A percentile compares a stretch with the other conserved stretches of the same genome.
These are phyloP conservation scores for Drosophila pachea DNA, from an alignment of 1,140 invertebrate species.

Conservation along the genomic window DNA sequence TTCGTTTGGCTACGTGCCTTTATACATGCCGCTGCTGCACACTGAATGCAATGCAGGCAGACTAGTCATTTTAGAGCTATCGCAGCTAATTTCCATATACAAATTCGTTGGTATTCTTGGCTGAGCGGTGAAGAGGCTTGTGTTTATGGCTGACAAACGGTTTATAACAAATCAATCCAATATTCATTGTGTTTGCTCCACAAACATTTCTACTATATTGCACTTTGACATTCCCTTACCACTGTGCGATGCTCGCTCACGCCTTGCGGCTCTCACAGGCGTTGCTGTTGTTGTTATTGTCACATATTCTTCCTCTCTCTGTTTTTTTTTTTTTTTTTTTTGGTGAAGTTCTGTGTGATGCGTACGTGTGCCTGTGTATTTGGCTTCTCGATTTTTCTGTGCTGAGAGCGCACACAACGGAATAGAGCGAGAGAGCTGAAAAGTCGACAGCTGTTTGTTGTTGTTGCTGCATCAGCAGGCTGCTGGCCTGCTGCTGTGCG, in stretches of 20 bases:
- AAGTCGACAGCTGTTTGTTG: constrained; percentile 33
- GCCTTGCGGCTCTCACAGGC: constrained; percentile 34
- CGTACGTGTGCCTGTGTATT: constrained; percentile 11
- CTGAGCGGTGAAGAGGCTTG: too few species aligned
- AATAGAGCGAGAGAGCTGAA: constrained; percentile 1
- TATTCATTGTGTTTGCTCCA: too few species aligned
- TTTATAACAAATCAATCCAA: too few species aligned
- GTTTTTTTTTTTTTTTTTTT: neutral
- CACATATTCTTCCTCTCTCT: too few species aligned
- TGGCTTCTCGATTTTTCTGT: constrained; percentile 50
- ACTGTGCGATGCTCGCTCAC: constrained; percentile 48
- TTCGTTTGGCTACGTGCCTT: constrained; percentile 42
- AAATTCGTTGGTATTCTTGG: neutral
- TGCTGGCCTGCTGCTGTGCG: neutral
- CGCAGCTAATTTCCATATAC: neutral
- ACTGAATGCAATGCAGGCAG: constrained; percentile 15
- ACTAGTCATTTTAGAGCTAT: too few species aligned
- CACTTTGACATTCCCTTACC: neutral
- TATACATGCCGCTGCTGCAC: constrained; percentile 20
- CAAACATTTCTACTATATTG: neutral
- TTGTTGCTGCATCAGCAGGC: constrained; percentile 10
- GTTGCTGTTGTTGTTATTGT: constrained; percentile 17
- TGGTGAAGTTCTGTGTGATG: constrained; percentile 28
- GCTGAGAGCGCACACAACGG: constrained; percentile 4
- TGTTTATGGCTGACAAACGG: too few species aligned